These are phyloP conservation scores for Pocillopora meandrina DNA, from an alignment of 92 coral and sea anemone species.

Conservation along the genomic window DNA sequence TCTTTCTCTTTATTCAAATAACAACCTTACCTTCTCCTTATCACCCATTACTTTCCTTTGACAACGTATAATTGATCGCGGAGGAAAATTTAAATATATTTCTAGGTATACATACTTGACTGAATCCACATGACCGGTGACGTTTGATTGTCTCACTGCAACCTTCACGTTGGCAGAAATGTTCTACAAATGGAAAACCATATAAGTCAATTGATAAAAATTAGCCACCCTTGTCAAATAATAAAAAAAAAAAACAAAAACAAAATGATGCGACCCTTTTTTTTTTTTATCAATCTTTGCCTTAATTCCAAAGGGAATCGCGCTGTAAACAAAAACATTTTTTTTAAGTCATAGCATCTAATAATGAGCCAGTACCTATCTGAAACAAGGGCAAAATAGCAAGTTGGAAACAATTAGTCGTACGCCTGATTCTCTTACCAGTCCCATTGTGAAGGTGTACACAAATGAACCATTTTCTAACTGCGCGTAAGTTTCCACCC, in stretches of 20 bases:
- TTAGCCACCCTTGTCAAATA: not conserved
- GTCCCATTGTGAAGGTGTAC: constrained; percentile 77
- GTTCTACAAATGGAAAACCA: constrained; percentile 42
- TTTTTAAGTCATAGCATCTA: too few species aligned
- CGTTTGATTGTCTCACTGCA: constrained; percentile 62
- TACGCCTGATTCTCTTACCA: constrained; percentile 58
- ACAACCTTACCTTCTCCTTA: too few species aligned
- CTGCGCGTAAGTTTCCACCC: constrained; percentile 69
- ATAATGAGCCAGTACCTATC: too few species aligned
- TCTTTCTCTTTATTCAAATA: too few species aligned
- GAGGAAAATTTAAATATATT: not conserved
- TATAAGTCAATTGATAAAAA: not conserved
- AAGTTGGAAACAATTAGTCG: not conserved
- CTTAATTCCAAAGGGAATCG: not conserved
- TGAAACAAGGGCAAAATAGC: not conserved
- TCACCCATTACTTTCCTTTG: too few species aligned
- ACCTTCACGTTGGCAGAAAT: constrained; percentile 69
- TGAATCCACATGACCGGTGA: constrained; percentile 67
- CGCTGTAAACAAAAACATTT: not conserved
- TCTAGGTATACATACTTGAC: constrained; percentile 57
- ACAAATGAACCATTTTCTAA: constrained; percentile 65
- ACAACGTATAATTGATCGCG: too few species aligned
- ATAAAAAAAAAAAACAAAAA: not conserved
- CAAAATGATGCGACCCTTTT: too few species aligned
- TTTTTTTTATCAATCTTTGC: not conserved